Conservation (phyloP, 2,113 vertebrate genomes). For the Athene noctua region DNA sequence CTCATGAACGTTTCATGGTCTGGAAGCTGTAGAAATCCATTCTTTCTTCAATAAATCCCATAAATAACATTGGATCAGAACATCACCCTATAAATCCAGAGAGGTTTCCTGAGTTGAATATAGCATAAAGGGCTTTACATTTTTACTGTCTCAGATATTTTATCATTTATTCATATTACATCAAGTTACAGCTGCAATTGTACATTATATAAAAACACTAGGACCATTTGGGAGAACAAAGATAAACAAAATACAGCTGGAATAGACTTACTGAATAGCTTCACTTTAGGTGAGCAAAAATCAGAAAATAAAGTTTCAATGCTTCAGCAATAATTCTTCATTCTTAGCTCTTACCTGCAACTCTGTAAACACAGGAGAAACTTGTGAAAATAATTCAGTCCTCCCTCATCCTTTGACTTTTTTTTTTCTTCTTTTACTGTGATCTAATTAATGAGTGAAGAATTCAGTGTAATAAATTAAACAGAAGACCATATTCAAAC, state of each 20-base stretch:
- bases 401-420: not conserved
- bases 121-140: not conserved
- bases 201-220: not conserved
- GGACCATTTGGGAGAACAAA: not conserved
- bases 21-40: not conserved
- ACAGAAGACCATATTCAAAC: not conserved
- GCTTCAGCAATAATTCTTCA: not conserved
- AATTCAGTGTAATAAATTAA: not conserved
- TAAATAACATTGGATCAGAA: not conserved
- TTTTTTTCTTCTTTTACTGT: not conserved
- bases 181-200: not conserved
- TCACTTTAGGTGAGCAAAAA: not conserved
- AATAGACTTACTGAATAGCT: not conserved
- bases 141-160: not conserved
- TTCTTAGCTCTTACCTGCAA: not conserved
- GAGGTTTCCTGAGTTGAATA: not conserved
- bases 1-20: not conserved
- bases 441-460: not conserved
- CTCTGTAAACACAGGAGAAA: not conserved
- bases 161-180: not conserved
- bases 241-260: not conserved
- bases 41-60: not conserved
- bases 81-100: not conserved
- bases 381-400: not conserved
- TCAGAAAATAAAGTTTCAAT: not conserved